phyloP scores from a whole-genome alignment of 2,113 vertebrate genomes.

The Acanthisitta chloris region DNA sequence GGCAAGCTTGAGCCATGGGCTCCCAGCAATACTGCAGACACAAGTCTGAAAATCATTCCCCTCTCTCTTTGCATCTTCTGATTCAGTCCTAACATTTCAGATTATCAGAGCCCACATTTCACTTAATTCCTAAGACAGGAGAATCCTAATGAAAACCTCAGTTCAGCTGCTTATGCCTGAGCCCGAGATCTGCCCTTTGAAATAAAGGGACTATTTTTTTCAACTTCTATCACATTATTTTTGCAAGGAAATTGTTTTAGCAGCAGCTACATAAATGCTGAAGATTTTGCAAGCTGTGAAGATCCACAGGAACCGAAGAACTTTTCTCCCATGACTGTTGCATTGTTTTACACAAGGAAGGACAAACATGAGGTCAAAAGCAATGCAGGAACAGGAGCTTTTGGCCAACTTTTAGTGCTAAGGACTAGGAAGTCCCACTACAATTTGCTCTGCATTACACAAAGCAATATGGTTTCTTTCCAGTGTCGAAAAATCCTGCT shows the following conservation, averaged over 20 bases:
- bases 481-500: background rate
- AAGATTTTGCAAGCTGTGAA: slow-evolving; percentile 12
- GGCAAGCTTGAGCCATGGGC: rapidly evolving
- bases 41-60: rapidly evolving
- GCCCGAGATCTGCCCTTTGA: background rate
- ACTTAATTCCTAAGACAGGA: background rate
- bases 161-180: background rate
- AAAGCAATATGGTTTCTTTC: background rate
- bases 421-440: background rate
- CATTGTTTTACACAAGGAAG: slow-evolving; percentile 18
- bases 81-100: background rate
- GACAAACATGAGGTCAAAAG: slow-evolving; percentile 29
- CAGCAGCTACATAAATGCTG: background rate
- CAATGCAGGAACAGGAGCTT: background rate
- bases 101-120: background rate
- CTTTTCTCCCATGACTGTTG: background rate
- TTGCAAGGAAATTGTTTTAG: slow-evolving; percentile 32
- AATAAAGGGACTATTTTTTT: background rate
- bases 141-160: background rate
- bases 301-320: slow-evolving; percentile 36
- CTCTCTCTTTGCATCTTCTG: background rate
- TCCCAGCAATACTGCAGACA: background rate
- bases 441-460: background rate
- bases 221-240: background rate
- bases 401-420: background rate